phyloP scores from a whole-genome alignment of 2,888 invertebrate species.

The Cinara cedri region DNA sequence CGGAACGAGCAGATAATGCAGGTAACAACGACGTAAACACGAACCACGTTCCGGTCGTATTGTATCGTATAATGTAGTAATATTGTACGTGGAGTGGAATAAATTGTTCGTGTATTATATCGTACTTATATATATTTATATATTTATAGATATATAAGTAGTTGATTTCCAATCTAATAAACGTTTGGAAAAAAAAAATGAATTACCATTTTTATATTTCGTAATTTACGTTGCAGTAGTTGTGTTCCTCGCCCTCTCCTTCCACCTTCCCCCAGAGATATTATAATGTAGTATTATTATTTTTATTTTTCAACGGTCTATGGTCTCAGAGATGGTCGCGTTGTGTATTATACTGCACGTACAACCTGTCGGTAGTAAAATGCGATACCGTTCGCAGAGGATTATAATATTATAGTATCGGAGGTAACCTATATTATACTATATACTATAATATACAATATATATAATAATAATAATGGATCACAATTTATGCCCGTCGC shows the following conservation, averaged over 20 bases:
- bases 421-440: neutral
- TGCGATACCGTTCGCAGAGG: neutral
- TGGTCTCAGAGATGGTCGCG: neutral
- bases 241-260: no score
- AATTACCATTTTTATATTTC: neutral
- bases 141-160: no score
- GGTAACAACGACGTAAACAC: neutral
- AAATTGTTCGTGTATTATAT: neutral
- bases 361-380: neutral
- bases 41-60: neutral
- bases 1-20: no score
- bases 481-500: no score
- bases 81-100: neutral
- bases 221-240: neutral
- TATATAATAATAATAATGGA: no score
- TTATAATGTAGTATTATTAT: neutral
- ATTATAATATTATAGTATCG: neutral
- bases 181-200: neutral
- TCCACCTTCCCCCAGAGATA: neutral
- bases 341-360: neutral
- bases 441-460: slow-evolving; percentile 6
- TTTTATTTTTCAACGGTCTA: neutral
- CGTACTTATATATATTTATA: no score
- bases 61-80: neutral
- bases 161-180: neutral